Evolutionary conservation across 2,113 vertebrate species (phyloP), one percentile per base, ranked within the genome.

Genomic region (Martes martes): DNA sequence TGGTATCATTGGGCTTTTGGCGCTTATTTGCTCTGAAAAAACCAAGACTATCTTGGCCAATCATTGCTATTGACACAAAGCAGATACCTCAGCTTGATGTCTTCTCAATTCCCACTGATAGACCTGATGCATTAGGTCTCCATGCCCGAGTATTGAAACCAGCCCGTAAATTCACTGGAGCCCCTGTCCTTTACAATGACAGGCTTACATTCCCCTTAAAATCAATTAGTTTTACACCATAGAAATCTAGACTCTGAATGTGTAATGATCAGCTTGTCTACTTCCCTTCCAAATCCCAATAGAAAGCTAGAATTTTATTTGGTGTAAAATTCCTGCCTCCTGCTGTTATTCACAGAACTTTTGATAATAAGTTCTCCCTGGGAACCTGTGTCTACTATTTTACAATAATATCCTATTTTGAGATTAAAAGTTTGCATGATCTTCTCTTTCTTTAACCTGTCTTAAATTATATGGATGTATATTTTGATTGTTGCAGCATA

Each of bases 91-190:
- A 52, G 23, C 45, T 82, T 90, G 74, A 47, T 2, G 0, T 73
- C 84, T 95, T 96, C 94, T 95, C 73, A 59, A 78, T 94, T 61
- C 45, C 88, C 61, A 83, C 67, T 52, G 61, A 82, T 36, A 67
- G 67, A 57, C 73, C 79, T 87, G 23, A 31, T 73, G 59, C 36
- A 33, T 61, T 71, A 81, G 7, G 31, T 36, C 2, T 85, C 59
- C 42, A 36, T 21, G 14, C 5, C 36, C 13, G 3, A 92, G 36
- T 42, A 57, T 67, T 89, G 71, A 96, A 91, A 74, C n/a, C 14
- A 86, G 36, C 26, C 50, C 45, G 52, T 73, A 45, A 33, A 89
- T 57, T 82, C 59, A 79, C 86, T 33, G 63, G 26, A 82, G 94
- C 1, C 26, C 67, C 50, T 57, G 18, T 78, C 65, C 36, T 94